Percentiles rank a stretch among this genome's conserved stretches.
These are phyloP conservation scores for Macaria notata DNA, from an alignment of 2,888 invertebrate genomes.

Conservation along the genomic window DNA sequence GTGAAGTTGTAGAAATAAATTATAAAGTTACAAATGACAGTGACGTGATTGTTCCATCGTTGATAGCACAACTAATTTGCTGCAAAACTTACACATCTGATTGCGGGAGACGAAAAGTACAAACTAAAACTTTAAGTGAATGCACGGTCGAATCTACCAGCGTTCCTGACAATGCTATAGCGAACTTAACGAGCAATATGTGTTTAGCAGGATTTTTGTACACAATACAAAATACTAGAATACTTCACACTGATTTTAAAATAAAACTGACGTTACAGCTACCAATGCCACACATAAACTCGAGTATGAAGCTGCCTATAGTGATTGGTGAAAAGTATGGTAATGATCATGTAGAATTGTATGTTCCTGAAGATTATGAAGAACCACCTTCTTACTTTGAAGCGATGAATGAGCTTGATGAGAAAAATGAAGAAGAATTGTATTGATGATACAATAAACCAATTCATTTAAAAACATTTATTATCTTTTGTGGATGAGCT, in stretches of 20 bases:
- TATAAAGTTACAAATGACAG: conserved; percentile 32
- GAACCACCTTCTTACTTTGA: conserved; percentile 38
- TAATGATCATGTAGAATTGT: conserved; percentile 9
- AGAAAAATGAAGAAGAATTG: neutral
- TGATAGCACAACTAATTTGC: conserved; percentile 31
- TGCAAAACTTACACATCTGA: conserved; percentile 30
- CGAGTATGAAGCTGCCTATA: conserved; percentile 36
- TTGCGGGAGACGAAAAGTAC: conserved; percentile 16
- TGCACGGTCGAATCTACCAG: conserved; percentile 24
- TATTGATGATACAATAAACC: no score
- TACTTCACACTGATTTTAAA: conserved; percentile 35
- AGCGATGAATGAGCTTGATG: conserved; percentile 30
- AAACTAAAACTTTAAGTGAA: conserved; percentile 16
- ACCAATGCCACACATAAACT: conserved; percentile 39
- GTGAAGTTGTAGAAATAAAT: conserved; percentile 24
- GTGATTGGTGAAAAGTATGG: conserved; percentile 35
- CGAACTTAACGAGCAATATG: conserved; percentile 23
- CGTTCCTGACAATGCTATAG: conserved; percentile 29
- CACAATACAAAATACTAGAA: conserved; percentile 38
- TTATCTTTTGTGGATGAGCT: no score
- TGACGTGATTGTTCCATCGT: conserved; percentile 25
- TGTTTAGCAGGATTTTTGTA: conserved; percentile 32
- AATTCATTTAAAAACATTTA: no score
- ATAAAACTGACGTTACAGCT: conserved; percentile 36
- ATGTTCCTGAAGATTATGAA: conserved; percentile 5